phyloP scores from a whole-genome alignment of 1,140 invertebrate species.

The Heliconius hewitsoni region DNA sequence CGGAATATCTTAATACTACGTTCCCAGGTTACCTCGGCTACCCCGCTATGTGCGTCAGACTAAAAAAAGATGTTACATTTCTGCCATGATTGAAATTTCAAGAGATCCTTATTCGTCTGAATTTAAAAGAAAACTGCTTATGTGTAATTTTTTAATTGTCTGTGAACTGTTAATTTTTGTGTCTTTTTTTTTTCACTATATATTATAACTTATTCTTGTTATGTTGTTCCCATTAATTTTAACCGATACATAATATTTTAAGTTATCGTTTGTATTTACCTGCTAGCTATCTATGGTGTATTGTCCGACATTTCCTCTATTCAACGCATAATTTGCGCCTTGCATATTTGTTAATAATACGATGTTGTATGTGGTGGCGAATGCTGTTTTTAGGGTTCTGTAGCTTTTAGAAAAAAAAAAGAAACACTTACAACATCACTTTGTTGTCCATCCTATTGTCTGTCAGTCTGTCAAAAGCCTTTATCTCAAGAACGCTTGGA shows the following conservation, averaged over 20 bases:
- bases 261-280: constrained; percentile 19
- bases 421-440: too few species aligned
- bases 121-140: background rate
- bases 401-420: too few species aligned
- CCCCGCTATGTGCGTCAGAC: too few species aligned
- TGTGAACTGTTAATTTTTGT: background rate
- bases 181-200: background rate
- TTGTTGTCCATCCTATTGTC: too few species aligned
- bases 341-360: constrained; percentile 44
- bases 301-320: constrained; percentile 47
- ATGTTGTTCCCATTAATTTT: background rate
- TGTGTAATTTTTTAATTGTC: too few species aligned
- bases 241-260: constrained; percentile 24
- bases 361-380: constrained; percentile 20
- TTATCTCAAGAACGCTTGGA: too few species aligned
- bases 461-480: too few species aligned
- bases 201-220: background rate
- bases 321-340: constrained; percentile 33
- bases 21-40: too few species aligned
- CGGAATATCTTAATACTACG: too few species aligned
- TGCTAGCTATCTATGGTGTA: constrained; percentile 17
- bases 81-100: background rate
- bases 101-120: background rate
- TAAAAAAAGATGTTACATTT: background rate
- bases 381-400: too few species aligned